Evolutionary conservation across 2,797 vertebrate genomes (phyloP).

Genomic region (Xenops minutus): DNA sequence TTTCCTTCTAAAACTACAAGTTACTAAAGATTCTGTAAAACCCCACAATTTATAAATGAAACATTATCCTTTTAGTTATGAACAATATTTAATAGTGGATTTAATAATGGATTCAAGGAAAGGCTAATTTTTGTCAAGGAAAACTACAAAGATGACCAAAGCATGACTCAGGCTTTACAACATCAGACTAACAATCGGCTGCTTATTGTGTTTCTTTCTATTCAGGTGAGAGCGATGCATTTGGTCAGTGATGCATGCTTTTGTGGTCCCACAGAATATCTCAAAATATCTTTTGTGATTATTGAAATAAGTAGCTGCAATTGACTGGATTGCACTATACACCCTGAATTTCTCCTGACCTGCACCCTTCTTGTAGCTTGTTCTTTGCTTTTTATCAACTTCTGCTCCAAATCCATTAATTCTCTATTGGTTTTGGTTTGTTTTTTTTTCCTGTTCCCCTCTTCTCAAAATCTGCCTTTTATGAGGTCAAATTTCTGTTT

Average conservation of each 20-base stretch:
- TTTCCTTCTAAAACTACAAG: not conserved
- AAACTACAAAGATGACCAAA: not conserved
- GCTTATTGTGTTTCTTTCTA: not conserved
- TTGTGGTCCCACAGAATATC: not conserved
- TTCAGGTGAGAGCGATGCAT: not conserved
- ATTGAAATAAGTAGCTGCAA: not conserved
- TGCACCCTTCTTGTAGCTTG: not conserved
- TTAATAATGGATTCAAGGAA: not conserved
- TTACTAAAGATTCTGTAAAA: not conserved
- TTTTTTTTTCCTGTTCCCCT: not conserved
- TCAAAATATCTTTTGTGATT: not conserved
- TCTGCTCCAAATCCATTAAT: not conserved
- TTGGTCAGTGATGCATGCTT: not conserved
- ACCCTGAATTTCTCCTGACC: not conserved
- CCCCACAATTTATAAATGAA: not conserved
- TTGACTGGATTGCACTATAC: not conserved
- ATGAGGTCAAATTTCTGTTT: not conserved
- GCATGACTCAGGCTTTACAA: not conserved
- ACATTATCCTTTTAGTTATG: not conserved
- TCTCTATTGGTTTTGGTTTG: accelerated
- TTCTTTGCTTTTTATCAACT: not conserved
- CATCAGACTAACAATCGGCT: not conserved
- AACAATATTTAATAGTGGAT: not conserved
- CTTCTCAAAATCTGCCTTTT: not conserved
- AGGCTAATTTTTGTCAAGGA: not conserved